Base-by-base conservation (phyloP, 2,888 invertebrate species). In the Drosophila melanosoma region DNA sequence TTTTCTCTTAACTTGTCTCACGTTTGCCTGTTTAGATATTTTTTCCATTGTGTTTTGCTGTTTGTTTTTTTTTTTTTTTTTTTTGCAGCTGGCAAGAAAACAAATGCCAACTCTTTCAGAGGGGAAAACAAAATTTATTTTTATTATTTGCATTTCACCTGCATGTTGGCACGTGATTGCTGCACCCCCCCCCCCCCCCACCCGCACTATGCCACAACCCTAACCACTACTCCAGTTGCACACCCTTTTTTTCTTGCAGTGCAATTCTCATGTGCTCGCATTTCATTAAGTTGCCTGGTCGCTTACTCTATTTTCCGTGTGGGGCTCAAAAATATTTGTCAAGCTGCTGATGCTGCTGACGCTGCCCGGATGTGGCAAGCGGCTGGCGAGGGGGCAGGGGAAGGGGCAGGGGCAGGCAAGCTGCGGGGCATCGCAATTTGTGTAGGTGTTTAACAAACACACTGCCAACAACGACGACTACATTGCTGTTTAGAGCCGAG, bases 141-240 rank as follows among this genome's bases (percentile, higher is more conserved):
- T 87, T 89, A 87, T 87, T 87, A 85, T 85, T 85, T 89, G 85
- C 85, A 85, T 85, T 83, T 89, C 82, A 83, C 85, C 87, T 83
- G 89, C 82, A 87, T 89, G 87, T 87, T 88, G 87, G 76, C 84
- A 88, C 89, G 89, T 85, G 89, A 85, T 85, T 85, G 87, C 87
- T 82, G 89, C 38, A 29, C 10, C 10, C 20, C 29, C 35, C 10
- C 20, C 29, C 35, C 6, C 20, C 20, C 20, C n/a, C 6, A 10
- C 42, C 40, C 33, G 26, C 40, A 11, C 49, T n/a, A 32, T 36
- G 48, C 36, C 45, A 17, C 48, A 33, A 53, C 33, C 49, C 23
- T 45, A 26, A 53, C 33, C 49, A n/a, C 49, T 12, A 29, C 33
- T 42, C 20, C 51, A 1, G 8, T 35, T 29, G 7, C 32, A 38